Evolutionary conservation across 2,113 vertebrate species (phyloP), one percentile per base, ranked within the genome.

Genomic region (Desmodus rotundus): DNA sequence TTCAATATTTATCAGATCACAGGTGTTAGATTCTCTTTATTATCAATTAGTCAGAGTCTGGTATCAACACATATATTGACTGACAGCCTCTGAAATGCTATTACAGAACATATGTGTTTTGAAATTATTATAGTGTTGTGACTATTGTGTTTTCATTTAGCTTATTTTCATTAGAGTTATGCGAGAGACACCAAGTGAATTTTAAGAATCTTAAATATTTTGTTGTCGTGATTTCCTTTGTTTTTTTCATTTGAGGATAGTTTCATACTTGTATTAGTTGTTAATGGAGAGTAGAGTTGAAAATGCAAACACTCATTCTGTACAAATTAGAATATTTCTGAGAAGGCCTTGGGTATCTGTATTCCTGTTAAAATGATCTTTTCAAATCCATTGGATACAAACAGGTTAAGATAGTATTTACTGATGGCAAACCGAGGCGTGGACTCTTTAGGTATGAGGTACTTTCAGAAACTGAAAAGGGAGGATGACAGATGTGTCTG

Each of bases 21-120:
- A 85, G 50, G 20, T 56, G 45, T 76, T 94, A 73, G 38, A 92
- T 58, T 94, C n/a, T 92, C 22, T 73, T 92, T 74, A 84, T 45
- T 65, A 72, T 61, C 50, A 63, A 20, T 91, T 73, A 92, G 16
- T 83, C 43, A 84, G 52, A 11, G 16, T 1, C 65, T 80, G 47
- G 20, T 73, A 72, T 85, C 45, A 67, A 58, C 13, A 61, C 26
- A 67, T 67, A 56, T 26, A n/a, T 58, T 87, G 52, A 78, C n/a
- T 78, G 63, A 88, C 65, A 73, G 52, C 38, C 65, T 47, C 52
- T 76, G 41, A 82, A 77, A 68, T n/a, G 45, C 65, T 82, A 52
- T 73, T 33, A 38, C 10, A 47, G 45, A 70, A 26, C 10, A n/a
- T 63, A 28, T 9, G 2, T 85, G 43, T 85, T 86, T 95, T 72